Conservation (phyloP, 1,140 invertebrate species). For the Drosophila sturtevanti region DNA sequence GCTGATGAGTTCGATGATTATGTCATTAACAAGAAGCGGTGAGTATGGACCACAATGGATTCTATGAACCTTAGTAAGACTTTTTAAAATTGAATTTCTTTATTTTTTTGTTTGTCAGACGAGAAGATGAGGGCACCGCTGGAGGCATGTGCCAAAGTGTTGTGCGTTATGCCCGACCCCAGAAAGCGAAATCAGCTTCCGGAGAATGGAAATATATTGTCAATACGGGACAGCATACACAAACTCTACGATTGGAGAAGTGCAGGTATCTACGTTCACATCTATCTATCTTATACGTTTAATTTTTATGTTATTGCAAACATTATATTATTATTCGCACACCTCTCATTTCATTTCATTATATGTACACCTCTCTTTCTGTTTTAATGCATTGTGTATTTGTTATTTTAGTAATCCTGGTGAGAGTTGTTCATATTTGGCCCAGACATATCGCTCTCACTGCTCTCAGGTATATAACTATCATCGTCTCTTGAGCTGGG, state of each 20-base stretch:
- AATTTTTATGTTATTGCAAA: not conserved
- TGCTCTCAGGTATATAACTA: constrained; percentile 94
- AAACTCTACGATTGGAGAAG: constrained; percentile 92
- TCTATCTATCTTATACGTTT: not conserved
- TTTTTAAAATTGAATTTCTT: not conserved
- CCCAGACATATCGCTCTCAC: constrained; percentile 91
- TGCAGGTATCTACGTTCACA: constrained; percentile 86
- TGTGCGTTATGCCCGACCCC: constrained; percentile 92
- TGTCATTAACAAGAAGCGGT: constrained; percentile 69
- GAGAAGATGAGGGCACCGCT: constrained; percentile 84
- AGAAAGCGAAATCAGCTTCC: constrained; percentile 90
- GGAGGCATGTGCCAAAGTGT: constrained; percentile 91
- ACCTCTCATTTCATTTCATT: constrained; percentile 5
- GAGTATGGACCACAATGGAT: constrained; percentile 19
- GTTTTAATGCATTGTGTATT: not conserved
- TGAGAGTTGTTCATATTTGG: constrained; percentile 90
- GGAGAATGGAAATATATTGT: constrained; percentile 95
- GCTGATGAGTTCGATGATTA: constrained; percentile 78
- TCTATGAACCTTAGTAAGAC: not conserved
- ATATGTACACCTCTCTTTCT: not conserved
- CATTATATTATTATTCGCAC: not conserved
- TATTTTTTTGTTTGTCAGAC: constrained; percentile 81
- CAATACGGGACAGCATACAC: constrained; percentile 93
- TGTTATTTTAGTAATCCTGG: constrained; percentile 86
- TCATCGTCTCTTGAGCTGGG: constrained; percentile 93